Base-by-base conservation (phyloP, 30 jellyfish, hydroid and myxozoan species). In the Phacellophora camtschatica region DNA sequence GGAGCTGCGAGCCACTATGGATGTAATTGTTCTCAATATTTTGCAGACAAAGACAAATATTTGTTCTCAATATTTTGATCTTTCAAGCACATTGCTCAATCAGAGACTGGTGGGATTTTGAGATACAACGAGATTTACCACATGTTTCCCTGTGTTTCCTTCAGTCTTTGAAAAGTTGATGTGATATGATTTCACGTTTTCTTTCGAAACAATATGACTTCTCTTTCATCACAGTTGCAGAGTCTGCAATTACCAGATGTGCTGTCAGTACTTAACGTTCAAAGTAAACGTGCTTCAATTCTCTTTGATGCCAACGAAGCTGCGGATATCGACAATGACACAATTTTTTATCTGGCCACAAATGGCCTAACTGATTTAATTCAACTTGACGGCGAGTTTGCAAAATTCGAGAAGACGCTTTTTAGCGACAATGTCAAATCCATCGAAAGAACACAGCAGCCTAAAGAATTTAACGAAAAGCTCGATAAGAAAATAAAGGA, bases 231-330 rank as follows among this genome's bases (percentile, higher is more conserved):
- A 28, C 98, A 92, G 88, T 66, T 92, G 66, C 39, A 82, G 61
- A 70, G 72, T 43, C 88, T 92, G 5, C 98, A 85, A 54, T 50
- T 81, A n/a, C 96, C 98, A 1, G 97, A 79, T 43, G 76, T 74
- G n/a, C 61, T 74, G 34, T 42, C 88, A 8, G 88, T 56, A 27
- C 36, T 65, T 7, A 64, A 49, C 33, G 46, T 71, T 10, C 94
- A 77, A 41, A 54, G 71, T 56, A 81, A 82, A 23, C 78, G 90
- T 30, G 88, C 84, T 15, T 92, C 98, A 13, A 41, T 92, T 20
- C 68, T 92, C 23, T 92, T 92, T 65, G 96, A 92, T 13, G 78
- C 88, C 20, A 81, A 81, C 23, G 94, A 85, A 37, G 96, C 98
- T 68, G 96, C 98, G 4, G 84, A 87, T 16, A 59, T 92, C 48